Base-by-base conservation (phyloP, 2,797 vertebrate species). In the Microcaecilia unicolor region DNA sequence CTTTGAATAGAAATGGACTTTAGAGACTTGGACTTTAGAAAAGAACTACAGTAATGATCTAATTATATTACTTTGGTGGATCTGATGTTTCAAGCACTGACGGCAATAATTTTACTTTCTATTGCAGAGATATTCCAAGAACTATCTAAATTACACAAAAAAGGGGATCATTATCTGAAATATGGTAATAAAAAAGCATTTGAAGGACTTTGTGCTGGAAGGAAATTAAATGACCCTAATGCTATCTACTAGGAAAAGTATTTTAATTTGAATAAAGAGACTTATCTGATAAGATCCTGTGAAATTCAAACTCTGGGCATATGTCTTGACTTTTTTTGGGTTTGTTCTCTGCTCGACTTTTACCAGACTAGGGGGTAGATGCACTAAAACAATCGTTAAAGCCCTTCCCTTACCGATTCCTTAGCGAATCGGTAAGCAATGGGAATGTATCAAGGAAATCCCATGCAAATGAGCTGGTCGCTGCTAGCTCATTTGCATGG, bases 21-120 rank as follows among this genome's bases (percentile, higher is more conserved):
- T 61, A 51, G 44, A 45, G 38, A 10, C 34, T 39, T 38, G 40
- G 10, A 32, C 55, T 53, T 50, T 16, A 43, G 42, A 64, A 59
- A 60, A 28, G 42, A 35, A 48, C 45, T 63, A 67, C 52, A 51
- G 25, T 51, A 1, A 18, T 42, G 37, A 51, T 51, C 41, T 65
- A 67, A 61, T 51, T 57, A 51, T 37, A 30, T 23, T 54, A 26
- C 44, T 61, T 59, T 51, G 57, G 45, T 24, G 28, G 30, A 50
- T 41, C 25, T 60, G 61, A 55, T 53, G 41, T 58, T 54, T 70
- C 60, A 61, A 68, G 50, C 55, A 58, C n/a, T n/a, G n/a, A n/a
- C n/a, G 50, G 41, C 47, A 55, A 70, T 73, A 59, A 64, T 64
- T 59, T 56, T 45, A 50, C 53, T n/a, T n/a, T n/a, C n/a, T 25